These are phyloP conservation scores for Mactra quadrangularis DNA, from an alignment of 1,140 invertebrate species.

Conservation along the genomic window DNA sequence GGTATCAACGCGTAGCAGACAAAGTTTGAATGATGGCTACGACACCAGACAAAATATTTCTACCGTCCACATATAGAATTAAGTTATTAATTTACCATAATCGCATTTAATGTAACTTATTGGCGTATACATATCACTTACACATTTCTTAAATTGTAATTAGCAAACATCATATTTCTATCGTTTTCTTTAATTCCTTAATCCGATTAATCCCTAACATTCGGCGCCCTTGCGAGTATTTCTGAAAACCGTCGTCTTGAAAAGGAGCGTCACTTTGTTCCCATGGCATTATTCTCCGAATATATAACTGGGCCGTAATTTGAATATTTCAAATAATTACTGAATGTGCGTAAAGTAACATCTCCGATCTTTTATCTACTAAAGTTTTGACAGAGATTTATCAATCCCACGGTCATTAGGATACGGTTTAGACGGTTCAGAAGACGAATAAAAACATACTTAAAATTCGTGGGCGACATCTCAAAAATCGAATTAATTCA, in stretches of 20 bases:
- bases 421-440: conserved; percentile 10
- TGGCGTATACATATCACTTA: conserved; percentile 34
- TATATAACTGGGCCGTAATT: too few species aligned
- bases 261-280: too few species aligned
- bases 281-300: too few species aligned
- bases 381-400: conserved; percentile 29
- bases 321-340: too few species aligned
- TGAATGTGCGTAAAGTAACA: too few species aligned
- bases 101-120: conserved; percentile 30
- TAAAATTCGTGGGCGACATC: conserved; percentile 33
- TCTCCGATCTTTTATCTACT: conserved; percentile 3
- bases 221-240: conserved; percentile 2
- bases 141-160: conserved; percentile 16
- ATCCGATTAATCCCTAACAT: conserved; percentile 1
- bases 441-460: conserved; percentile 39
- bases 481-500: conserved; percentile 43
- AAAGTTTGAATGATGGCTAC: not conserved
- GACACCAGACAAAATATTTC: not conserved
- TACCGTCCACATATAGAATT: not conserved
- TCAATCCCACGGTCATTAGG: conserved; percentile 19
- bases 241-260: too few species aligned
- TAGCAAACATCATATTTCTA: conserved; percentile 6
- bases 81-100: not conserved
- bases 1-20: not conserved
- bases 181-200: conserved; percentile 31